Evolutionary conservation across 1,140 invertebrate species (phyloP).

Genomic region (Thereuonema tuberculata): DNA sequence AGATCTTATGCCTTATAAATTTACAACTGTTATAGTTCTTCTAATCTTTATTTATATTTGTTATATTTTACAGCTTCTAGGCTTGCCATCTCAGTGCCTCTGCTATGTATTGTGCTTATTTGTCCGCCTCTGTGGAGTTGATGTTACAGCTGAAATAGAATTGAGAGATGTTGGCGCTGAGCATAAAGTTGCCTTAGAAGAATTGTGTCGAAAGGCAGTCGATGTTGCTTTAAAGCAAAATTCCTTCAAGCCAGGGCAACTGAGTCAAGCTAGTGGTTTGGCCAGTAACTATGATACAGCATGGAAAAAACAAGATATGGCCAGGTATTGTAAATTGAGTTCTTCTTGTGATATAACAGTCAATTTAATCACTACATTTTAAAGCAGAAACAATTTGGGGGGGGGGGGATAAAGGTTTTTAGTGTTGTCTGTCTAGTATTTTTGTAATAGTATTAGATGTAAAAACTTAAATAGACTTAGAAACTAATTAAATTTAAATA

Average conservation of each 20-base stretch:
- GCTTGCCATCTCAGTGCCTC: constrained; percentile 57
- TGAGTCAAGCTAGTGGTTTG: constrained; percentile 42
- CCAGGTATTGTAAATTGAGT: too few species aligned
- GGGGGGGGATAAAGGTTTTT: too few species aligned
- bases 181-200: constrained; percentile 59
- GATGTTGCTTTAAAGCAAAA: constrained; percentile 28
- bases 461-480: too few species aligned
- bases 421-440: too few species aligned
- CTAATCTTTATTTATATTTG: too few species aligned
- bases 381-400: too few species aligned
- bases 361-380: too few species aligned
- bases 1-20: not conserved
- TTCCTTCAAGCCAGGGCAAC: constrained; percentile 24
- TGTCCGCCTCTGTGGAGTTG: constrained; percentile 50
- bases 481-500: too few species aligned
- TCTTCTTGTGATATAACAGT: too few species aligned
- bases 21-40: too few species aligned
- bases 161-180: constrained; percentile 63
- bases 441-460: too few species aligned
- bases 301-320: constrained; percentile 44
- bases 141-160: constrained; percentile 65
- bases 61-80: constrained; percentile 45
- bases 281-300: constrained; percentile 44
- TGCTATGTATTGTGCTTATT: constrained; percentile 54
- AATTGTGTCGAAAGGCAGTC: constrained; percentile 56